phyloP scores from a whole-genome alignment of 1,140 invertebrate species.

The Callitettix versicolor region DNA sequence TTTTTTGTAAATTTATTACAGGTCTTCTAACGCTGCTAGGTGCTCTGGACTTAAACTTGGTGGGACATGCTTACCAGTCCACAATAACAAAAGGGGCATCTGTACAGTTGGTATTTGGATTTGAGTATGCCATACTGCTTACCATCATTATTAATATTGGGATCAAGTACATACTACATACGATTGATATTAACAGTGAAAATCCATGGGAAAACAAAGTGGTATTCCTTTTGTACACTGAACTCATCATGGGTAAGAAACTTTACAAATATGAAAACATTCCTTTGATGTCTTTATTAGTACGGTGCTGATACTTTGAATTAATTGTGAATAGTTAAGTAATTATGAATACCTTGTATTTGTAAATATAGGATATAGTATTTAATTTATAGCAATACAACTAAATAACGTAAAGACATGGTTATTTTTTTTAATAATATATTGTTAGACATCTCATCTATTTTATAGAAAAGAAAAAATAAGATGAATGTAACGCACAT shows the following conservation, averaged over 20 bases:
- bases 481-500: too few species aligned
- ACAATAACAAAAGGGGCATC: conserved; percentile 92
- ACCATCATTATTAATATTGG: conserved; percentile 89
- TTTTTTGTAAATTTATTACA: conserved; percentile 31
- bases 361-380: background rate
- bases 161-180: conserved; percentile 92
- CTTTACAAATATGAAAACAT: too few species aligned
- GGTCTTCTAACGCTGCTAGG: conserved; percentile 69
- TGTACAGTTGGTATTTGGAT: conserved; percentile 97
- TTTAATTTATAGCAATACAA: background rate
- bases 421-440: background rate
- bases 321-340: too few species aligned
- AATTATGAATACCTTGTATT: background rate
- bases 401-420: background rate
- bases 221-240: conserved; percentile 92
- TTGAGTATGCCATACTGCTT: conserved; percentile 96
- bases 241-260: conserved; percentile 83
- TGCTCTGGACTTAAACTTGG: conserved; percentile 76
- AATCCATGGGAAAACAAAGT: conserved; percentile 99
- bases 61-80: conserved; percentile 88
- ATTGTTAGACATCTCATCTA: background rate
- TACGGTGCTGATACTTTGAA: too few species aligned
- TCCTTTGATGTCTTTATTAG: too few species aligned
- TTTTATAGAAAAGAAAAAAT: too few species aligned
- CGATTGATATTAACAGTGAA: conserved; percentile 87